Conservation (phyloP, 2,113 vertebrate genomes). For the Jaculus jaculus region DNA sequence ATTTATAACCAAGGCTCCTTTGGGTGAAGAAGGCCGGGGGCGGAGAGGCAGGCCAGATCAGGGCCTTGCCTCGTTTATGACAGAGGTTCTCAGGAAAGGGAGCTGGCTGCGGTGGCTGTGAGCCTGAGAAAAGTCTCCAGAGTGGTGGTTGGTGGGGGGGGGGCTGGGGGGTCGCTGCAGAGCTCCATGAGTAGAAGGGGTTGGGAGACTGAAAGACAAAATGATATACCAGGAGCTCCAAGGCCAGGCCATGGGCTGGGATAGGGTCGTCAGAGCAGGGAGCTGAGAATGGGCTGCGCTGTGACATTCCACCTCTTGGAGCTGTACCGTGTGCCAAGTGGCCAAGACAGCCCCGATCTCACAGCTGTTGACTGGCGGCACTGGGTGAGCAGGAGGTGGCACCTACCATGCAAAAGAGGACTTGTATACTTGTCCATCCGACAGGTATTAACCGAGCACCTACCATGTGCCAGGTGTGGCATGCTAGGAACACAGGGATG, state of each 20-base stretch:
- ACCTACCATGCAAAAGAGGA: neutral
- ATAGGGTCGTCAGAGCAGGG: rapidly evolving
- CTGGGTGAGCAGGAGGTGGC: neutral
- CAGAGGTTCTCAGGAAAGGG: slow-evolving; percentile 75
- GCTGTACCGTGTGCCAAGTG: too few species aligned
- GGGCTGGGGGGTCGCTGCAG: neutral
- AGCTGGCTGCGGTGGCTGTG: neutral
- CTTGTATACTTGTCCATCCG: rapidly evolving
- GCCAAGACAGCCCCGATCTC: neutral
- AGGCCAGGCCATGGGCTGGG: neutral
- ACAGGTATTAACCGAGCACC: neutral
- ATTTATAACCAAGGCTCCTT: slow-evolving; percentile 71
- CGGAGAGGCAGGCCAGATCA: slow-evolving; percentile 65
- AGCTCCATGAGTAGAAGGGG: neutral
- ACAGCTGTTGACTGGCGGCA: neutral
- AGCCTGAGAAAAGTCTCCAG: slow-evolving; percentile 60
- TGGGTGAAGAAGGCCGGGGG: slow-evolving; percentile 65
- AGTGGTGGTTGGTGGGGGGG: neutral
- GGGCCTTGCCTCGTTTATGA: slow-evolving; percentile 73
- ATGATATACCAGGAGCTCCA: neutral
- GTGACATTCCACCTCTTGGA: too few species aligned
- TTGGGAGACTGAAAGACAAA: neutral
- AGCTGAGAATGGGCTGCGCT: neutral
- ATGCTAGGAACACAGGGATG: neutral
- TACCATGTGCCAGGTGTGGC: neutral